Base-by-base conservation (phyloP, 2,113 vertebrate species). In the Alosa alosa region DNA sequence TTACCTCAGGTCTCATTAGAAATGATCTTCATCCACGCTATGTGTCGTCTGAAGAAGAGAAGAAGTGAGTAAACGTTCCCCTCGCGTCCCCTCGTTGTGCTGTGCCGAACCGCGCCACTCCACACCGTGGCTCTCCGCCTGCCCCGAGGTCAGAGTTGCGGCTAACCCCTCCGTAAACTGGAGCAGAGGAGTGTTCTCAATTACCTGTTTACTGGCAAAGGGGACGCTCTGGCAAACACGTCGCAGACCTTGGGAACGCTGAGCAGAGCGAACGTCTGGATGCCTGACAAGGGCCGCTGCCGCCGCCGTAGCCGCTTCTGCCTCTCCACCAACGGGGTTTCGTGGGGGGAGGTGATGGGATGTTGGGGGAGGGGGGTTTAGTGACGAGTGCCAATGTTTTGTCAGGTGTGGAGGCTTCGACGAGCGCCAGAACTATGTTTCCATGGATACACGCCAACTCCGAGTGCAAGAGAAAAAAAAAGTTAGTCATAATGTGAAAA, bases 371-470 rank as follows among this genome's bases (percentile, higher is more conserved):
- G 55, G 4, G 55, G 13, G 55, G 13, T 94, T 90, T 91, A 90
- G 91, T 91, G 90, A 89, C 86, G 87, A 85, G 82, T 94, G 92
- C 92, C 91, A 89, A 86, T 97, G 94, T 97, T 97, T 94, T 94
- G 93, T 94, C 96, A 97, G 96, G 96, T 97, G 97, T 89, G 90
- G 90, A 87, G 88, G 89, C 90, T 85, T 90, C 50, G 84, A 57
- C 86, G n/a, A 86, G 90, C 87, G 91, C 92, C 94, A 95, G 90
- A 91, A 88, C 86, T 88, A 82, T 39, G 85, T 94, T 94, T 92
- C 91, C 90, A 90, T 93, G 92, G 92, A 93, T 93, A 95, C 86
- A 45, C 83, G 93, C 93, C 90, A 91, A 83, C 87, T 18, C 91
- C 82, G 85, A 93, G 87, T 88, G 87, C 87, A 89, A 87, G 89